A percentile compares a stretch with the other conserved stretches of the same genome.
Conservation (phyloP, 1,140 invertebrate genomes). For the Manduca sexta region DNA sequence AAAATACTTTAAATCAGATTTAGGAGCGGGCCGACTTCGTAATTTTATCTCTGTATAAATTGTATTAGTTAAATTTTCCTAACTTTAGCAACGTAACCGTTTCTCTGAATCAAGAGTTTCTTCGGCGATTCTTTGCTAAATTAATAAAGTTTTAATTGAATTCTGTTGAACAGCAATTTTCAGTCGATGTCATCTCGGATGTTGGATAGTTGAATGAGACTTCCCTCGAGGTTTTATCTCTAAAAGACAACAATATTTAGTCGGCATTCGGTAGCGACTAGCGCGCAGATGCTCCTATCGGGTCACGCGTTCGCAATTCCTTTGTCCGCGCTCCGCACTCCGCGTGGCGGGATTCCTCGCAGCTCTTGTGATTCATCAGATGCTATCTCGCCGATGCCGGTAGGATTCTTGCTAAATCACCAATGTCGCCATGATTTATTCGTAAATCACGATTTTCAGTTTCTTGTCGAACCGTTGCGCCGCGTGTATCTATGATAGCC, state of each 20-base stretch:
- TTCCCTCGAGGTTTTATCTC: slow-evolving; percentile 3
- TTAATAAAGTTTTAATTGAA: slow-evolving; percentile 72
- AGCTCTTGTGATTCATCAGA: slow-evolving; percentile 32
- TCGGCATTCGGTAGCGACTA: neutral
- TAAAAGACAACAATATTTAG: slow-evolving; percentile 19
- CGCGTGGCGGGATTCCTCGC: slow-evolving; percentile 28
- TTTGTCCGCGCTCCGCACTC: too few species aligned
- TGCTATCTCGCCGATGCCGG: slow-evolving; percentile 31
- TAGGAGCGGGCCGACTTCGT: slow-evolving; percentile 11
- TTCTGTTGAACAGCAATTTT: slow-evolving; percentile 53
- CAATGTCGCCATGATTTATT: slow-evolving; percentile 18
- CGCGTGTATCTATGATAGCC: neutral
- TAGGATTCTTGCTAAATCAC: slow-evolving; percentile 37
- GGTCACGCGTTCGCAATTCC: slow-evolving; percentile 39
- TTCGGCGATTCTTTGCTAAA: slow-evolving; percentile 58
- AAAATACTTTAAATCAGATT: slow-evolving; percentile 12
- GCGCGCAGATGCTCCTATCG: slow-evolving; percentile 8
- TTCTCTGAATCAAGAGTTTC: slow-evolving; percentile 42
- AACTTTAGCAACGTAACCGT: slow-evolving; percentile 45
- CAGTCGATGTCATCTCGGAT: slow-evolving; percentile 36
- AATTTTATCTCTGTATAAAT: slow-evolving; percentile 45
- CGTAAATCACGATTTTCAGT: slow-evolving; percentile 2
- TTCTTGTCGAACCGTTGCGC: neutral
- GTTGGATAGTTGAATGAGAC: slow-evolving; percentile 10
- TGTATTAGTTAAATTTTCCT: slow-evolving; percentile 54